Conservation (phyloP, 2,888 invertebrate species). For the Timandra comae region DNA sequence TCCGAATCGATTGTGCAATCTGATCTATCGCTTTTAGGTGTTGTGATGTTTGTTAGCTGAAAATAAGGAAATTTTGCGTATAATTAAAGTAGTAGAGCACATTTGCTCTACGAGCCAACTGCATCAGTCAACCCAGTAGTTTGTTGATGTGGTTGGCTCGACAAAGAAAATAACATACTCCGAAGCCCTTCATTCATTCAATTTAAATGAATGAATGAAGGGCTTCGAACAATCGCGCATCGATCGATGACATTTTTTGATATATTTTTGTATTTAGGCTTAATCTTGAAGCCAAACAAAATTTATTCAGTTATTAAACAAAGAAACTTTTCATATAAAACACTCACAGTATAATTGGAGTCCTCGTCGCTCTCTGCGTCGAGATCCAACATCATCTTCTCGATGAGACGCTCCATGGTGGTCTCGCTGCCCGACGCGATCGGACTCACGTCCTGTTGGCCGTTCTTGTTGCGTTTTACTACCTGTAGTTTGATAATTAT, state of each 20-base stretch:
- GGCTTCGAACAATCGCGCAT: not conserved
- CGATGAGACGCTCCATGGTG: slow-evolving; percentile 64
- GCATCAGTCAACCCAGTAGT: no score
- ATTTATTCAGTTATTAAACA: not conserved
- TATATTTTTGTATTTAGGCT: not conserved
- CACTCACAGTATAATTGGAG: slow-evolving; percentile 50
- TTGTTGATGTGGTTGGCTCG: no score
- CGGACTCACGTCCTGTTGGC: slow-evolving; percentile 24
- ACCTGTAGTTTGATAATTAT: no score
- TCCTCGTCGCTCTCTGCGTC: slow-evolving; percentile 63
- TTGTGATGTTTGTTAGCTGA: slow-evolving; percentile 54
- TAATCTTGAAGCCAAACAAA: no score
- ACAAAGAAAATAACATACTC: no score
- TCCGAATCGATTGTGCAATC: slow-evolving; percentile 44
- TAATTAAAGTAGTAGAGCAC: no score
- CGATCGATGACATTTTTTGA: not conserved
- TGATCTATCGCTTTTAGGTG: slow-evolving; percentile 45
- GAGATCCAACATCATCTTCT: slow-evolving; percentile 65
- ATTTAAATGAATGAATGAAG: no score
- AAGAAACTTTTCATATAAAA: not conserved
- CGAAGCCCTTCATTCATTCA: no score
- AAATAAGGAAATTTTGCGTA: slow-evolving; percentile 16
- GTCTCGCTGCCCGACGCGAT: slow-evolving; percentile 33
- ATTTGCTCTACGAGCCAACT: no score
- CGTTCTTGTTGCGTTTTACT: slow-evolving; percentile 47